phyloP scores from a whole-genome alignment of 1,140 invertebrate species.

The Acromyrmex heyeri region DNA sequence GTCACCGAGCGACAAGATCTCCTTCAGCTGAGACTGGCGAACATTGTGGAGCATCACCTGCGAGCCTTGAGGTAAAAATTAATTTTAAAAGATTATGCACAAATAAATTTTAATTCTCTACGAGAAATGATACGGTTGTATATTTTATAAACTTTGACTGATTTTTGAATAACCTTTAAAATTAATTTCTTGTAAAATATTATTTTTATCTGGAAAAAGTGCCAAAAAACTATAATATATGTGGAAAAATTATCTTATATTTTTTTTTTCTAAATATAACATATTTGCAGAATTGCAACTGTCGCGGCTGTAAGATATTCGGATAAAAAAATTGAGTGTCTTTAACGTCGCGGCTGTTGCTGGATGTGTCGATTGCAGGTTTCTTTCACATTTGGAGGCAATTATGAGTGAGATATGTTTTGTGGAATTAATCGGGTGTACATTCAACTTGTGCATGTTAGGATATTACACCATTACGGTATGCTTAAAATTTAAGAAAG shows the following conservation, averaged over 20 bases:
- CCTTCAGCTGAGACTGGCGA: constrained; percentile 27
- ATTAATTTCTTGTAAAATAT: not conserved
- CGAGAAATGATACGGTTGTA: not conserved
- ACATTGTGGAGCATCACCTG: constrained; percentile 58
- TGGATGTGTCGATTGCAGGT: constrained; percentile 66
- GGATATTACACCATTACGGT: constrained; percentile 79
- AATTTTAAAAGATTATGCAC: not conserved
- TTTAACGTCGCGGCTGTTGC: not conserved
- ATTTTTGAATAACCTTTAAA: not conserved
- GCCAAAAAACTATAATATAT: not conserved
- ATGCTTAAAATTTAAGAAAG: constrained; percentile 51
- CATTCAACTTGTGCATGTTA: constrained; percentile 77
- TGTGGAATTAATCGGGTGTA: constrained; percentile 77
- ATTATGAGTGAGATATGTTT: constrained; percentile 75
- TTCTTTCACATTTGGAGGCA: constrained; percentile 71
- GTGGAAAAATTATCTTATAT: not conserved
- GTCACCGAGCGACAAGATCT: constrained; percentile 34
- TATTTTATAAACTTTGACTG: not conserved
- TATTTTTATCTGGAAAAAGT: not conserved
- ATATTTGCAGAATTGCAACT: constrained; percentile 31
- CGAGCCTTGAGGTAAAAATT: constrained; percentile 57
- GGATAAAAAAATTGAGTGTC: not conserved
- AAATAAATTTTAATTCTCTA: not conserved
- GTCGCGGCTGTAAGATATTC: not conserved
- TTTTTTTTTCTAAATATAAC: not conserved